These are phyloP conservation scores for Drosophila meridionalis DNA, from an alignment of 2,888 invertebrate species.

Conservation along the genomic window DNA sequence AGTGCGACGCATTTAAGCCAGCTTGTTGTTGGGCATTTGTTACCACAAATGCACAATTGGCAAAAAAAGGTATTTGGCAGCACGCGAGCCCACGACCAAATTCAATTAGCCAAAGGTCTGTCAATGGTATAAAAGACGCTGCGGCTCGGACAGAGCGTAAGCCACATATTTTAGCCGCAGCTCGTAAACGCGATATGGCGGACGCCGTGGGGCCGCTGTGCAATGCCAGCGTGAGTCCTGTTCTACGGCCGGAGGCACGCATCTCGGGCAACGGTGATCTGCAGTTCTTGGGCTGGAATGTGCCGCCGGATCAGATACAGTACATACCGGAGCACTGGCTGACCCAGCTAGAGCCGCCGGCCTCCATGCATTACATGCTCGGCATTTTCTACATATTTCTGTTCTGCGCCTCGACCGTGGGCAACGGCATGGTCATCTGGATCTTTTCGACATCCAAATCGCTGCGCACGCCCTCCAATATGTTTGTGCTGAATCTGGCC, in stretches of 20 bases:
- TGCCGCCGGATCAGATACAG: slow-evolving; percentile 90
- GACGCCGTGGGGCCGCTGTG: slow-evolving; percentile 60
- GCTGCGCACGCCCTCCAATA: slow-evolving; percentile 89
- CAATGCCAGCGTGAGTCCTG: slow-evolving; percentile 69
- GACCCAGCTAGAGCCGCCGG: slow-evolving; percentile 91
- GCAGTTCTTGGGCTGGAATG: slow-evolving; percentile 90
- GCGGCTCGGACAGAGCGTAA: background rate
- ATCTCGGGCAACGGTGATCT: slow-evolving; percentile 69
- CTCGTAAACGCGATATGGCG: slow-evolving; percentile 26
- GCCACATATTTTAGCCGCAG: slow-evolving; percentile 27
- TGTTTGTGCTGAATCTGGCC: slow-evolving; percentile 93
- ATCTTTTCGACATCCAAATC: slow-evolving; percentile 83
- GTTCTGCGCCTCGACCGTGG: slow-evolving; percentile 89
- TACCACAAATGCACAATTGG: slow-evolving; percentile 48
- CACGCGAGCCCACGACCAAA: slow-evolving; percentile 67
- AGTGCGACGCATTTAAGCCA: slow-evolving; percentile 19
- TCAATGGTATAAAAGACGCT: slow-evolving; percentile 52
- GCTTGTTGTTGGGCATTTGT: slow-evolving; percentile 9
- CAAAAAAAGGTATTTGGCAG: slow-evolving; percentile 73
- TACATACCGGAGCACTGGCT: slow-evolving; percentile 93
- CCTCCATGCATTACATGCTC: slow-evolving; percentile 91
- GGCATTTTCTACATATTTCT: slow-evolving; percentile 91
- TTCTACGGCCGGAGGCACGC: slow-evolving; percentile 71
- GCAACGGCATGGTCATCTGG: slow-evolving; percentile 94
- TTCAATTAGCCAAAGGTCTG: slow-evolving; percentile 59